Percentiles rank a stretch among this genome's conserved stretches.
phyloP scores from a whole-genome alignment of 2,113 vertebrate genomes.

The Raja brachyura region DNA sequence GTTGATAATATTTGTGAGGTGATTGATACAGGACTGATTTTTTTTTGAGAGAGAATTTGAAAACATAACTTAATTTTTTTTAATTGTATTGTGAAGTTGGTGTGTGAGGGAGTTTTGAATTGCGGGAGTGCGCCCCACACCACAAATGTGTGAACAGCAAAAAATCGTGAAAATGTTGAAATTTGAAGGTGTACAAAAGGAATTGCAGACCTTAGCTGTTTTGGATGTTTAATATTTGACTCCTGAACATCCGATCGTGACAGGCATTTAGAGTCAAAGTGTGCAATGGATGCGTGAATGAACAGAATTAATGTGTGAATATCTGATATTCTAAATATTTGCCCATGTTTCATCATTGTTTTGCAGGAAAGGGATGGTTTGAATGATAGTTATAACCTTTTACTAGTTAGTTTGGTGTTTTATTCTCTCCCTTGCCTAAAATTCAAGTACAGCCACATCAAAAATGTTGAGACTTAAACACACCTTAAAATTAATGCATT shows the following conservation, averaged over 20 bases:
- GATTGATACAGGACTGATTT: background rate
- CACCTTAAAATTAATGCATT: slow-evolving; percentile 8
- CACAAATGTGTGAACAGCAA: background rate
- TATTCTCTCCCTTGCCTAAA: slow-evolving; percentile 4
- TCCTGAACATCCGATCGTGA: background rate
- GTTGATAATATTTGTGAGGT: slow-evolving; percentile 15
- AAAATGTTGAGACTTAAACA: background rate
- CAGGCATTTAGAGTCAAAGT: background rate
- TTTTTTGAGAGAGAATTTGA: background rate
- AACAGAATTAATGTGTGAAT: slow-evolving; percentile 22
- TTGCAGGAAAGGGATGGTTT: background rate
- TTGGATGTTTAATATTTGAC: slow-evolving; percentile 4
- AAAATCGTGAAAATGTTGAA: background rate
- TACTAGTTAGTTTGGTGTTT: background rate
- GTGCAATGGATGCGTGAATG: slow-evolving; percentile 14
- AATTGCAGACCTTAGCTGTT: slow-evolving; percentile 10
- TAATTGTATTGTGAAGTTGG: background rate
- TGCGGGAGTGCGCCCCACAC: background rate
- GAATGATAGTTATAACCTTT: background rate
- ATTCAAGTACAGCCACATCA: background rate
- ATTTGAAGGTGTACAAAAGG: slow-evolving; percentile 3
- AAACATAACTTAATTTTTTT: background rate
- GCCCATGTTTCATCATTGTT: background rate
- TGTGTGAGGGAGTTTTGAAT: too few species aligned
- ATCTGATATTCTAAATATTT: slow-evolving; percentile 17